phyloP scores from a whole-genome alignment of 2,888 invertebrate species.

The Ramazzottius varieornatus region DNA sequence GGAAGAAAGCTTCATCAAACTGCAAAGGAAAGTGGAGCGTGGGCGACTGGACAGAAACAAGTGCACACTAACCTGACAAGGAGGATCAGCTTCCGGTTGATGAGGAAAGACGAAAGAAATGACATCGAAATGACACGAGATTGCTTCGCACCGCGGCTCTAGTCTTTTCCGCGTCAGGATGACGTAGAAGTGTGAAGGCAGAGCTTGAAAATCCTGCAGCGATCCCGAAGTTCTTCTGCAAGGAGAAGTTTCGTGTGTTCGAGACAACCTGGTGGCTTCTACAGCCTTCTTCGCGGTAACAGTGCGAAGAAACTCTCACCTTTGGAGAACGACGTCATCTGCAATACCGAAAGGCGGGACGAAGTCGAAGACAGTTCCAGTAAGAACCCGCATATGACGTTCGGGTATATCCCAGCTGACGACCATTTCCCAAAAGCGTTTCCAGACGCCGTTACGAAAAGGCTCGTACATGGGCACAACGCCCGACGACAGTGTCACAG shows the following conservation, averaged over 20 bases:
- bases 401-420: not conserved
- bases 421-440: not conserved
- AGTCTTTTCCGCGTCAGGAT: not conserved
- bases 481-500: slow-evolving; percentile 14
- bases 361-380: not conserved
- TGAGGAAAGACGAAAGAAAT: not conserved
- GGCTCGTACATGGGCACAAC: slow-evolving; percentile 11
- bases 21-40: not conserved
- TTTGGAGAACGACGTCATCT: not conserved
- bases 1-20: not conserved
- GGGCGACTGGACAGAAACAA: too few species aligned
- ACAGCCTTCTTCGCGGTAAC: too few species aligned
- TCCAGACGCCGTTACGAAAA: not conserved
- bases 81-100: not conserved
- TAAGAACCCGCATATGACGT: not conserved
- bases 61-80: not conserved
- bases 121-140: not conserved
- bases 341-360: not conserved
- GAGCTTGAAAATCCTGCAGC: not conserved
- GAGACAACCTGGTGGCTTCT: too few species aligned
- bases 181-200: not conserved
- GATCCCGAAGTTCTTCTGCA: not conserved
- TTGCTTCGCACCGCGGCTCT: not conserved
- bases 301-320: too few species aligned
- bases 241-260: too few species aligned